phyloP scores from a whole-genome alignment of 1,140 invertebrate genomes.

The Drosophila nasuta region DNA sequence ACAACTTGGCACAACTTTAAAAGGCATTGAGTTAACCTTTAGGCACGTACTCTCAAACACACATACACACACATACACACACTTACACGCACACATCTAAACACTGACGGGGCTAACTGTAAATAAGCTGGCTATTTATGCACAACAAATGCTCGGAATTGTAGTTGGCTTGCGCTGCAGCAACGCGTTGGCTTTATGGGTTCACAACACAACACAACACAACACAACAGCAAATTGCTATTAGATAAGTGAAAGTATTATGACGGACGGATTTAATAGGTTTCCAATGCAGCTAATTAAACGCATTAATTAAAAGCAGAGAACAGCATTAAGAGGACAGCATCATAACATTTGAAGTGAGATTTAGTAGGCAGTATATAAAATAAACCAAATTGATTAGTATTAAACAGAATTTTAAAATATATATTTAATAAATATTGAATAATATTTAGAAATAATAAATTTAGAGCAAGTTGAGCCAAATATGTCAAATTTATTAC shows the following conservation, averaged over 20 bases:
- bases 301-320: too few relatives aligned
- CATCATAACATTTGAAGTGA: too few relatives aligned
- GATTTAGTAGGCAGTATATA: too few relatives aligned
- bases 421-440: neutral
- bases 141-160: slow-evolving; percentile 53
- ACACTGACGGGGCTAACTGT: slow-evolving; percentile 42
- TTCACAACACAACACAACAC: neutral
- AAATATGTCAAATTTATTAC: too few relatives aligned
- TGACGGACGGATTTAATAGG: too few relatives aligned
- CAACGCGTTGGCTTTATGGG: neutral
- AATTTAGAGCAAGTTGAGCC: too few relatives aligned
- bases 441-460: neutral
- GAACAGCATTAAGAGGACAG: too few relatives aligned
- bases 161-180: slow-evolving; percentile 22
- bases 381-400: too few relatives aligned
- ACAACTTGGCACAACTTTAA: slow-evolving; percentile 38
- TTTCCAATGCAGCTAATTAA: too few relatives aligned
- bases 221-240: neutral
- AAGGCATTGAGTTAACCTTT: slow-evolving; percentile 28
- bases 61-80: neutral
- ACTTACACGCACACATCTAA: neutral
- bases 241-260: neutral
- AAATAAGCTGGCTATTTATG: slow-evolving; percentile 65
- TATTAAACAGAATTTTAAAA: too few relatives aligned
- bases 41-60: slow-evolving; percentile 41